phyloP scores from a whole-genome alignment of 1,140 invertebrate genomes.

The Centruroides vittatus region DNA sequence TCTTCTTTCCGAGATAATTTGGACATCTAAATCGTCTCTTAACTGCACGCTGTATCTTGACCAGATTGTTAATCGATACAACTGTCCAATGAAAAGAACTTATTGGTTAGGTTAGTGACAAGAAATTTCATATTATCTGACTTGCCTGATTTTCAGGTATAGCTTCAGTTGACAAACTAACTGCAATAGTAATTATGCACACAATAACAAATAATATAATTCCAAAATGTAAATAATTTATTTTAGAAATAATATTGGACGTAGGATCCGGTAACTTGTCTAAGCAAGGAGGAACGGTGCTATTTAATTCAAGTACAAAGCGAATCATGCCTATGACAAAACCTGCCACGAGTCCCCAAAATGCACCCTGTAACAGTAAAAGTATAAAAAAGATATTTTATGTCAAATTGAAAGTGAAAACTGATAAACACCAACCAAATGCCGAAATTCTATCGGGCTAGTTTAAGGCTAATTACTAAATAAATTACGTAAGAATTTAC shows the following conservation, averaged over 20 bases:
- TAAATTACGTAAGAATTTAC: too few species aligned
- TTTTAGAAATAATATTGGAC: conserved; percentile 16
- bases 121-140: too few species aligned
- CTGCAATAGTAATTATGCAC: conserved; percentile 25
- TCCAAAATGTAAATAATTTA: conserved; percentile 23
- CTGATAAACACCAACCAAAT: too few species aligned
- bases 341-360: conserved; percentile 30
- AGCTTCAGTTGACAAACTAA: conserved; percentile 32
- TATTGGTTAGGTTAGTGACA: too few species aligned
- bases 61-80: not conserved
- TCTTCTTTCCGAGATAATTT: not conserved
- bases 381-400: not conserved
- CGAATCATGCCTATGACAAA: conserved; percentile 23
- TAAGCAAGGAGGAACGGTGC: conserved; percentile 19
- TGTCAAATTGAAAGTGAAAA: too few species aligned
- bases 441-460: too few species aligned
- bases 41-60: not conserved
- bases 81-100: not conserved
- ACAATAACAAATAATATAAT: conserved; percentile 30
- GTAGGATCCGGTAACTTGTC: conserved; percentile 17
- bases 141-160: conserved; percentile 27
- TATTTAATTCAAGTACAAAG: conserved; percentile 22
- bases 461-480: too few species aligned
- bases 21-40: not conserved
- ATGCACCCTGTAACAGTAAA: conserved; percentile 25